Evolutionary conservation across 64 coral and sea anemone genomes (phyloP).

Genomic region (Orbicella faveolata): DNA sequence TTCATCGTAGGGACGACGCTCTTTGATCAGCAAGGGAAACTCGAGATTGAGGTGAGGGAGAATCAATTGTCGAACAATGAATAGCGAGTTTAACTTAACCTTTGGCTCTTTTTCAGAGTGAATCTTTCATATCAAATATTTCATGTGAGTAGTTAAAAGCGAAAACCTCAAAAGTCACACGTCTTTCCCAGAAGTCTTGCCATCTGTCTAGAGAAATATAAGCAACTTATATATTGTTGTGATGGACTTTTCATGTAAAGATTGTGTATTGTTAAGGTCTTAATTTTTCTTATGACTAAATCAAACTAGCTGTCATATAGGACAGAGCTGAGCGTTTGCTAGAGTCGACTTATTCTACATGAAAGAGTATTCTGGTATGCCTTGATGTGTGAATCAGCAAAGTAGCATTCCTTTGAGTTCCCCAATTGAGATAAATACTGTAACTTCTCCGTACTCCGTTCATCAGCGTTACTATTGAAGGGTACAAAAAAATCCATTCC

Average conservation of each 20-base stretch:
- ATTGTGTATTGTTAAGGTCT: neutral
- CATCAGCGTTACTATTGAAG: no score
- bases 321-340: neutral
- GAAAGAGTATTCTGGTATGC: no score
- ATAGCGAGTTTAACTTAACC: neutral
- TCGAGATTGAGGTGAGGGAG: conserved; percentile 9
- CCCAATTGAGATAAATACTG: no score
- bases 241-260: neutral
- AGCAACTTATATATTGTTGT: neutral
- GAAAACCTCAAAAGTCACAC: neutral
- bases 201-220: neutral
- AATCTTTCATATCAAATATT: neutral
- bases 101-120: neutral
- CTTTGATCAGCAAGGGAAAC: conserved; percentile 17
- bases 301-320: neutral
- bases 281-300: neutral
- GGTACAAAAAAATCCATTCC: no score
- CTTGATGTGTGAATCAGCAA: neutral
- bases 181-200: neutral
- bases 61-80: neutral
- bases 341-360: no score
- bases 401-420: neutral
- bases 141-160: neutral
- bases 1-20: conserved; percentile 12
- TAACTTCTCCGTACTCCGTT: no score